A percentile compares a stretch with the other conserved stretches of the same genome.
phyloP scores from a whole-genome alignment of 2,113 vertebrate species.

The Perognathus longimembris region DNA sequence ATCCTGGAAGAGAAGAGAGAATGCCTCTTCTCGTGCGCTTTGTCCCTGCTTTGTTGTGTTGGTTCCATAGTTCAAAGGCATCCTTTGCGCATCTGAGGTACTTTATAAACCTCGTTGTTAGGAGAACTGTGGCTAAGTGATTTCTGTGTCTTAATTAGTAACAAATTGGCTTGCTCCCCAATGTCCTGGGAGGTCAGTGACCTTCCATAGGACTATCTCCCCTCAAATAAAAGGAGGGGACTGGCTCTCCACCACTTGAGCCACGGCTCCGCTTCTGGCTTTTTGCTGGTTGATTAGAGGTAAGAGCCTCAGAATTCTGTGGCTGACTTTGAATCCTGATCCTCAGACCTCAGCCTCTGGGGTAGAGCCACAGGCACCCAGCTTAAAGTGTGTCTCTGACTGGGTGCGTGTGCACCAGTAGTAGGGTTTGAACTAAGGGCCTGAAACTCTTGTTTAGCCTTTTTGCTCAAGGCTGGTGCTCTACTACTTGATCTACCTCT shows the following conservation, averaged over 20 bases:
- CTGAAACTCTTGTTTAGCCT: no score
- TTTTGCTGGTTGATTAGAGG: no score
- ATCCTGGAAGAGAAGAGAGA: background rate
- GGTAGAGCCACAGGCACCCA: background rate
- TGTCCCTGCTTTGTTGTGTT: background rate
- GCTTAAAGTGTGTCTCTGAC: background rate
- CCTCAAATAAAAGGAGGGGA: background rate
- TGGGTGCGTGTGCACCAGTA: no score
- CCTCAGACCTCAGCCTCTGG: no score
- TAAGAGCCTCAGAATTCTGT: no score
- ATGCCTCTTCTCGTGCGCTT: background rate
- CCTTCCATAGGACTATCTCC: background rate
- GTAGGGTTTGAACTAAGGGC: no score
- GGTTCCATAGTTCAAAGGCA: background rate
- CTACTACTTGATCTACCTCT: no score
- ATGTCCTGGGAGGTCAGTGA: background rate
- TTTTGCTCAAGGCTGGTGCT: no score
- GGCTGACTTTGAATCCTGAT: no score
- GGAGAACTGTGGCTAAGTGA: background rate
- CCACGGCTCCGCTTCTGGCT: no score
- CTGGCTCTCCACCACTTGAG: no score
- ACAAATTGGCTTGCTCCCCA: background rate
- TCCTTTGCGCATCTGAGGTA: background rate
- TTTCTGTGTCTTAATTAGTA: slow-evolving; percentile 10
- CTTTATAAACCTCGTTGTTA: background rate